Evolutionary conservation across 2,888 invertebrate genomes (phyloP), one percentile per base, ranked within the genome.

Genomic region (Slavum lentiscoides): DNA sequence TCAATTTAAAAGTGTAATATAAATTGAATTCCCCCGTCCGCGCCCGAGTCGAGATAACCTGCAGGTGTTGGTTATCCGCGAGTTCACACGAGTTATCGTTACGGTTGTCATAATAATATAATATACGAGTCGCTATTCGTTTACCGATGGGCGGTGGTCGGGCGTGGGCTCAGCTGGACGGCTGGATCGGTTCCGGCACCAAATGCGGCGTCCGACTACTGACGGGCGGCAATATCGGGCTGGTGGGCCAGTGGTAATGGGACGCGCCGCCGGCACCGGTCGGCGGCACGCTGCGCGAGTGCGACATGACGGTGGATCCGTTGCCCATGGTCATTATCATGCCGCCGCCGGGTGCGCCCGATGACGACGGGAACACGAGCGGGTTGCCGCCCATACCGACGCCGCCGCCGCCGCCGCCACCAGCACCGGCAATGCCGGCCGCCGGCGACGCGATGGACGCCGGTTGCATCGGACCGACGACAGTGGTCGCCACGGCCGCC

Each of bases 191-290:
- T 86, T 92, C 92, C 68, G 92, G 92, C 83, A 92, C 91, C 83
- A 92, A 89, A 86, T 92, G 92, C 83, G 90, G 90, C 84, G 92
- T 91, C 85, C 93, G 89, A 84, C 91, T 90, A 84, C 90, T 89
- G 84, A 91, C 89, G 82, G 92, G 91, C 84, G 93, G 92, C 85
- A 93, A 88, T 84, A 93, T 90, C 9, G 85, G 85, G 68, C 84
- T 84, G 74, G 84, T 83, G 13, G 85, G 84, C 84, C 85, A 85
- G 74, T 85, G 85, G 82, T 85, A 84, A 59, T 85, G 84, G 49
- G 83, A 77, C 66, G 82, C 82, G 30, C 84, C 84, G 39, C 84
- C 84, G n/a, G 83, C 67, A 30, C 83, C 83, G 9, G 84, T 84
- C 0, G 85, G 84, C 6, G 85, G 85, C 19, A 85, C 84, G 75